These are phyloP conservation scores for Encarsia formosa DNA, from an alignment of 2,888 invertebrate genomes.

Conservation along the genomic window DNA sequence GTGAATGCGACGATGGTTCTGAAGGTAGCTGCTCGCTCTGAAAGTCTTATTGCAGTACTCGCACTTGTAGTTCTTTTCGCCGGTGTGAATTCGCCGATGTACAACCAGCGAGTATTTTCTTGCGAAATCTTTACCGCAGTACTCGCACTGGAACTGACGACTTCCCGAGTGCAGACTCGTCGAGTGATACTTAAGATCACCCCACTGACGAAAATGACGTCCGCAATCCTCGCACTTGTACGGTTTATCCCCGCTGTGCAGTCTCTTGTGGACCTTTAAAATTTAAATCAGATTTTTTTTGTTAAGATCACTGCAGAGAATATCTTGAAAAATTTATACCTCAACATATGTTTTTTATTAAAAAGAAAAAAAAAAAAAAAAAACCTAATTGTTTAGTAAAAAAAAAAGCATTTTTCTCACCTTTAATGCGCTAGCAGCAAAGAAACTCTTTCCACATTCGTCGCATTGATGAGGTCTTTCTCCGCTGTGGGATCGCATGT, in stretches of 20 bases:
- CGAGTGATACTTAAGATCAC: conserved; percentile 82
- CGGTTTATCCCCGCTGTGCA: conserved; percentile 82
- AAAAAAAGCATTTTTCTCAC: conserved; percentile 48
- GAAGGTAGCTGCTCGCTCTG: conserved; percentile 78
- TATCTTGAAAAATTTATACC: neutral
- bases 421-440: conserved; percentile 76
- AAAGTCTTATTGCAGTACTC: conserved; percentile 80
- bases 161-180: conserved; percentile 77
- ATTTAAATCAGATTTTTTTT: conserved; percentile 2
- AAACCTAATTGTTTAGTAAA: no score
- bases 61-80: conserved; percentile 82
- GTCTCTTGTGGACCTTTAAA: conserved; percentile 66
- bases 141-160: conserved; percentile 83
- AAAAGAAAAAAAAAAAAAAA: no score
- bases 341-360: neutral
- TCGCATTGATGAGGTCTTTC: conserved; percentile 74
- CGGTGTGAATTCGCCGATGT: conserved; percentile 81
- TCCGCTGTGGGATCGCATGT: conserved; percentile 74
- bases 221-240: conserved; percentile 78
- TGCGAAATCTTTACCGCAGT: conserved; percentile 84
- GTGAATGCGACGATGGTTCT: conserved; percentile 79
- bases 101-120: conserved; percentile 82
- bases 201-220: conserved; percentile 79
- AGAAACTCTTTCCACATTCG: conserved; percentile 78
- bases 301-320: no score